Base-by-base conservation (phyloP, 2,888 invertebrate species). In the Synergus gifuensis region DNA sequence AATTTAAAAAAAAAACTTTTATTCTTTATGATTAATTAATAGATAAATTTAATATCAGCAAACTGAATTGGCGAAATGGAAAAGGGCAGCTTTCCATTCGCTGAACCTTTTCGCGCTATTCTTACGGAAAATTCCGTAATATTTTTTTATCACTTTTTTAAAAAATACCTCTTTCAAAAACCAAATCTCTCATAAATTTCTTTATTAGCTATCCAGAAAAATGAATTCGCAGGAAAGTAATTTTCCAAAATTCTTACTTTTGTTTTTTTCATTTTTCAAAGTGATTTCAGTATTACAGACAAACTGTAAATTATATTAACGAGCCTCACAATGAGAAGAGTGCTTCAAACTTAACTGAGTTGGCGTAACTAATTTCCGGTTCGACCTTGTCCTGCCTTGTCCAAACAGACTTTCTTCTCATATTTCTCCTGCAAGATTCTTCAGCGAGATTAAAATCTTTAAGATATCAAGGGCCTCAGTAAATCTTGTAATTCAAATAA, bases 321-420 rank as follows among this genome's bases (percentile, higher is more conserved):
- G 46, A 46, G 22, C 67, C 67, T 44, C 18, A 18, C 44, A 46
- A 42, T 44, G 67, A 67, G 46, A 67, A n/a, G 42, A 66, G 64
- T 64, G 46, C 46, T 36, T 22, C 2, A 69, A 49, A 69, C 46
- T 49, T 28, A 49, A 76, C 60, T 16, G 78, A 64, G 79, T 82
- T 78, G 73, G 73, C 73, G 49, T 73, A 73, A 73, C 73, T 49
- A 73, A 73, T 73, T 73, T 73, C n/a, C 73, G 54, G 73, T 49
- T 54, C 73, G 73, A 54, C 73, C 73, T 73, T 73, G 73, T 73
- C 69, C 46, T 69, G 22, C 67, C 22, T 67, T 67, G 67, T 67
- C 67, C 42, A 16, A 28, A 22, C 54, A 73, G 73, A 73, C 73
- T 73, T 73, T 73, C 49, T 73, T 73, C 73, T 73, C 73, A 73